Evolutionary conservation across 2,113 vertebrate genomes (phyloP).

Genomic region (Nerophis ophidion): DNA sequence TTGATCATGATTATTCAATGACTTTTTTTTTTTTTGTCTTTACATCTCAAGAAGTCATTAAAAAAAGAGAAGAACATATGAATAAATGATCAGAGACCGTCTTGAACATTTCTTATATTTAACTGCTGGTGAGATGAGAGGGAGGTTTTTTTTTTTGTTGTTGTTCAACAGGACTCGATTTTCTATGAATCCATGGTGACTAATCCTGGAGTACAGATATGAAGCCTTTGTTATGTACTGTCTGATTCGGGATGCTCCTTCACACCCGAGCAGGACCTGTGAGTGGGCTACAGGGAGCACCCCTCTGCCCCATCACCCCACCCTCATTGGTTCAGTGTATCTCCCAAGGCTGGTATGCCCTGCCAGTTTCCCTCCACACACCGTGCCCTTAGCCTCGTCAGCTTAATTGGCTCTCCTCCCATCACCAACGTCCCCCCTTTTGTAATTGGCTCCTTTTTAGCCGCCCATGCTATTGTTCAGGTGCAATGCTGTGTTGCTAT

Average conservation of each 20-base stretch:
- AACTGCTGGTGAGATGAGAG: slow-evolving; percentile 27
- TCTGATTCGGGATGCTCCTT: slow-evolving; percentile 43
- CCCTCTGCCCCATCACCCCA: slow-evolving; percentile 11
- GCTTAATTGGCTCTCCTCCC: slow-evolving; percentile 72
- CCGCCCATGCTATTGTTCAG: slow-evolving; percentile 64
- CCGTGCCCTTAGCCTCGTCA: slow-evolving; percentile 56
- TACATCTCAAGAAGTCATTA: slow-evolving; percentile 60
- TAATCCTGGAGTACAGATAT: slow-evolving; percentile 34
- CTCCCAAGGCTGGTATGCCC: slow-evolving; percentile 39
- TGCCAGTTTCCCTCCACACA: slow-evolving; percentile 46
- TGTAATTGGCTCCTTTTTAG: slow-evolving; percentile 70
- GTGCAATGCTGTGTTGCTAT: slow-evolving; percentile 60
- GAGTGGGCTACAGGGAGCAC: slow-evolving; percentile 41
- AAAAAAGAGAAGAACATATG: slow-evolving; percentile 33
- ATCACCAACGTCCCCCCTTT: slow-evolving; percentile 54
- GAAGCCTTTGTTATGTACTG: slow-evolving; percentile 21
- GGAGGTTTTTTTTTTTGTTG: slow-evolving; percentile 36
- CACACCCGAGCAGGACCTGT: slow-evolving; percentile 36
- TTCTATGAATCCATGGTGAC: slow-evolving; percentile 55
- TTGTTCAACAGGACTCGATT: slow-evolving; percentile 59
- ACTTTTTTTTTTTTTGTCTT: slow-evolving; percentile 50
- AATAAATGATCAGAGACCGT: slow-evolving; percentile 70
- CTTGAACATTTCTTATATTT: slow-evolving; percentile 29
- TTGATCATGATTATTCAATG: slow-evolving; percentile 60
- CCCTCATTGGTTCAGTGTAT: slow-evolving; percentile 32